A percentile compares a stretch with the other conserved stretches of the same genome.
These are phyloP conservation scores for Calcarius ornatus DNA, from an alignment of 2,113 vertebrate genomes.

Conservation along the genomic window DNA sequence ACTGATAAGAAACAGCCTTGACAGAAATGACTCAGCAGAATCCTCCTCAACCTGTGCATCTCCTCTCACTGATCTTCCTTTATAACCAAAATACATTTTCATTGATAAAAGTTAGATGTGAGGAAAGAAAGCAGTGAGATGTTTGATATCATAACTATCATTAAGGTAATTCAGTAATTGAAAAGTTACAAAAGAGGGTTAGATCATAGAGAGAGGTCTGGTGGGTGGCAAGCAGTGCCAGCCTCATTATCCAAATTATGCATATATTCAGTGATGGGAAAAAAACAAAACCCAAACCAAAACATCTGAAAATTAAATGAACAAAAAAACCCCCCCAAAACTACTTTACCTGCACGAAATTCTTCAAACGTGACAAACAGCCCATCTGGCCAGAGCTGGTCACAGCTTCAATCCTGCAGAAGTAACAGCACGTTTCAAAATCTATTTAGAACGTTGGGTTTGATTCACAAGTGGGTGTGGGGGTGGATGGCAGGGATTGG, in stretches of 20 bases:
- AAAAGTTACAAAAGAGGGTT: neutral
- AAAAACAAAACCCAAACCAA: neutral
- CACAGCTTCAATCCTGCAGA: conserved; percentile 80
- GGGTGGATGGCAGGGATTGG: neutral
- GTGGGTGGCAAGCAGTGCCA: neutral
- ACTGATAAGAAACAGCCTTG: neutral
- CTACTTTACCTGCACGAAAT: conserved; percentile 80
- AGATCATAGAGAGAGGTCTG: neutral
- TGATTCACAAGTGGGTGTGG: neutral
- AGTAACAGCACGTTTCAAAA: neutral
- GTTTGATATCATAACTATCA: neutral
- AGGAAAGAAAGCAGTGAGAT: neutral
- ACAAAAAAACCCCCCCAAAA: neutral
- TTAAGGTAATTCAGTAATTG: neutral
- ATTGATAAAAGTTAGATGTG: neutral
- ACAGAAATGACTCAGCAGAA: conserved; percentile 41
- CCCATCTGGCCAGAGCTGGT: conserved; percentile 81
- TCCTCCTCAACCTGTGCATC: neutral
- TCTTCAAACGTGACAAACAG: conserved; percentile 79
- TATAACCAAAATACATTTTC: neutral
- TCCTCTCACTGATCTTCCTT: neutral
- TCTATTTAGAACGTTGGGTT: neutral
- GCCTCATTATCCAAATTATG: neutral
- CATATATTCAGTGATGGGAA: rapidly evolving
- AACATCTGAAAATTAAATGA: neutral